Percentiles rank a stretch among this genome's conserved stretches.
Conservation (phyloP, 2,113 vertebrate species). For the Stegastes partitus region DNA sequence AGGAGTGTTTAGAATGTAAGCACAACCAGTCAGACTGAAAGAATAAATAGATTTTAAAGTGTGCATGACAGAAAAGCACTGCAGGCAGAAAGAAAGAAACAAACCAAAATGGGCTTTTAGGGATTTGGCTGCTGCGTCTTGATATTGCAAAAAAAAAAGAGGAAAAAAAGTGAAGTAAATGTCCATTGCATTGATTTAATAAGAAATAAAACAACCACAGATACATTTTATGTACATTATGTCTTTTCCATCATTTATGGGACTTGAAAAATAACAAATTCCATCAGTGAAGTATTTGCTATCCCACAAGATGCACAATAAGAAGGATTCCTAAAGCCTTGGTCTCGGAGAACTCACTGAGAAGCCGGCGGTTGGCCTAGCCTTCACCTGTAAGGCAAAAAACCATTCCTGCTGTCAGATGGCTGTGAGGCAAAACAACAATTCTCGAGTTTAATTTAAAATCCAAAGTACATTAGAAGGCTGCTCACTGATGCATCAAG, state of each 20-base stretch:
- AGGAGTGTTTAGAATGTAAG: constrained; percentile 47
- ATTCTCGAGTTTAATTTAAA: constrained; percentile 17
- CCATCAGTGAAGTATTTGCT: neutral
- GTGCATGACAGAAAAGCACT: constrained; percentile 52
- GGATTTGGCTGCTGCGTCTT: constrained; percentile 35
- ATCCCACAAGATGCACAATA: neutral
- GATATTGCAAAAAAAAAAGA: constrained; percentile 13
- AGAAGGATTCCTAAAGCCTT: neutral
- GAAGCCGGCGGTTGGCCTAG: neutral
- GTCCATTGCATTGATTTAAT: constrained; percentile 6
- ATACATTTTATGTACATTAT: neutral
- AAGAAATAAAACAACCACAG: neutral
- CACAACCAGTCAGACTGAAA: constrained; percentile 32
- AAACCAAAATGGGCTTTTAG: constrained; percentile 40
- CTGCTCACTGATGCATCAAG: neutral
- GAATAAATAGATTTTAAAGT: constrained; percentile 61
- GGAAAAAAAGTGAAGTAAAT: constrained; percentile 15
- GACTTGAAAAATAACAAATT: neutral
- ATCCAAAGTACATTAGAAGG: constrained; percentile 1
- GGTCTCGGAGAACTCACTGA: neutral
- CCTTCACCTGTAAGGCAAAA: constrained; percentile 6
- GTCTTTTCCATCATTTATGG: neutral
- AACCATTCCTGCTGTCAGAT: constrained; percentile 10
- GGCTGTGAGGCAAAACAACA: constrained; percentile 13
- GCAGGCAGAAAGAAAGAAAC: constrained; percentile 29